Conservation (phyloP, 2,888 invertebrate species). For the Cyclophora albipunctata region DNA sequence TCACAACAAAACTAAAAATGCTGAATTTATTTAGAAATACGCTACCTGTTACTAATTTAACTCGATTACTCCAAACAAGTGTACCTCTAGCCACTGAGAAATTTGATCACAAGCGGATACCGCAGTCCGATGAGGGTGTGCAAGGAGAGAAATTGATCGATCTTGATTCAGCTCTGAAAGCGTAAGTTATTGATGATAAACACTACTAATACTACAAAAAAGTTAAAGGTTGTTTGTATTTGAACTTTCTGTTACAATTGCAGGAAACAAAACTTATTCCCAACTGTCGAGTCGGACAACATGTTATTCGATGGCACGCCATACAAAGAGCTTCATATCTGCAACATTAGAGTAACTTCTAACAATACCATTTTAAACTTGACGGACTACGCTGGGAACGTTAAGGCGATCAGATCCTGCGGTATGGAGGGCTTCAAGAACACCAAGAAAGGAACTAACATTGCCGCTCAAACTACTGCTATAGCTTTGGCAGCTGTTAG, state of each 20-base stretch:
- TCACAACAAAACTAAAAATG: conserved; percentile 26
- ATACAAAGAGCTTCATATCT: conserved; percentile 87
- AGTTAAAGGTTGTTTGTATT: not conserved
- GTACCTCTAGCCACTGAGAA: conserved; percentile 42
- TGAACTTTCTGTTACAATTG: conserved; percentile 26
- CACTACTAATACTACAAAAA: not conserved
- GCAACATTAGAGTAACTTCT: conserved; percentile 85
- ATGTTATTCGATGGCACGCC: conserved; percentile 83
- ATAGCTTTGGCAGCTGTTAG: conserved; percentile 84
- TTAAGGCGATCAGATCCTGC: conserved; percentile 81
- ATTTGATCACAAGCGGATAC: conserved; percentile 63
- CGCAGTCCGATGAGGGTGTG: conserved; percentile 82
- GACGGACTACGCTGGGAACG: conserved; percentile 80
- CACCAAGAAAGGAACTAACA: conserved; percentile 95
- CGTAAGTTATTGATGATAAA: conserved; percentile 55
- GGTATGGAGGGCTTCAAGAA: conserved; percentile 97
- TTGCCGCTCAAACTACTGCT: conserved; percentile 96
- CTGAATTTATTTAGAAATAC: conserved; percentile 43
- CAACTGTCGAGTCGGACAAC: conserved; percentile 82
- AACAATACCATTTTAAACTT: conserved; percentile 93
- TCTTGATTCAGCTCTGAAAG: conserved; percentile 78
- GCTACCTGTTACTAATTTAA: conserved; percentile 33
- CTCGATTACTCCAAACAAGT: conserved; percentile 49
- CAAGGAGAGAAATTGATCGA: conserved; percentile 83
- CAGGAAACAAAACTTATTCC: conserved; percentile 83